phyloP scores from a whole-genome alignment of 1,140 invertebrate genomes.

The Brachionus calyciflorus region DNA sequence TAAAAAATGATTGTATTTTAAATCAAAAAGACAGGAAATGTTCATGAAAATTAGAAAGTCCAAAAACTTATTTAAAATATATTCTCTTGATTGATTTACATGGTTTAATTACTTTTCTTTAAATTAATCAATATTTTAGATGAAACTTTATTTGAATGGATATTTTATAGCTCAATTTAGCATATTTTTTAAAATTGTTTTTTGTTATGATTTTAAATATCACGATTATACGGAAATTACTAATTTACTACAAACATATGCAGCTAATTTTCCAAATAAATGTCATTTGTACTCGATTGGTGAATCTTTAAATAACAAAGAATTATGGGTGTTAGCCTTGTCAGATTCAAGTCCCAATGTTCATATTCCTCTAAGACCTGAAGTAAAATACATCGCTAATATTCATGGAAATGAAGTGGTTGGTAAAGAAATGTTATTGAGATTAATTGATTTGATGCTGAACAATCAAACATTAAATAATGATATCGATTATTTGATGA shows the following conservation, averaged over 20 bases:
- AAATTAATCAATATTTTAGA: no score
- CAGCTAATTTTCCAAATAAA: slow-evolving; percentile 70
- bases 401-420: slow-evolving; percentile 89
- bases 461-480: slow-evolving; percentile 72
- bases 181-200: neutral
- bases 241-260: neutral
- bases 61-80: no score
- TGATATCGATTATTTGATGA: slow-evolving; percentile 70
- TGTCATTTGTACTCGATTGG: slow-evolving; percentile 82
- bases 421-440: slow-evolving; percentile 75
- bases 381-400: slow-evolving; percentile 83
- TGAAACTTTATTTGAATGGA: neutral
- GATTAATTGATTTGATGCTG: slow-evolving; percentile 76
- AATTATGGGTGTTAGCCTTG: slow-evolving; percentile 25
- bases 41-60: no score
- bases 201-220: slow-evolving; percentile 2
- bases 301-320: slow-evolving; percentile 69
- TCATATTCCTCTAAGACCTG: slow-evolving; percentile 61
- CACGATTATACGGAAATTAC: slow-evolving; percentile 10
- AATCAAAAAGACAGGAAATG: no score
- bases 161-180: neutral
- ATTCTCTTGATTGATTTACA: no score
- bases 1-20: no score
- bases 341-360: neutral
- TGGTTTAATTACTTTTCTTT: no score